phyloP scores from a whole-genome alignment of 2,113 vertebrate genomes.

The Tupaia tana region DNA sequence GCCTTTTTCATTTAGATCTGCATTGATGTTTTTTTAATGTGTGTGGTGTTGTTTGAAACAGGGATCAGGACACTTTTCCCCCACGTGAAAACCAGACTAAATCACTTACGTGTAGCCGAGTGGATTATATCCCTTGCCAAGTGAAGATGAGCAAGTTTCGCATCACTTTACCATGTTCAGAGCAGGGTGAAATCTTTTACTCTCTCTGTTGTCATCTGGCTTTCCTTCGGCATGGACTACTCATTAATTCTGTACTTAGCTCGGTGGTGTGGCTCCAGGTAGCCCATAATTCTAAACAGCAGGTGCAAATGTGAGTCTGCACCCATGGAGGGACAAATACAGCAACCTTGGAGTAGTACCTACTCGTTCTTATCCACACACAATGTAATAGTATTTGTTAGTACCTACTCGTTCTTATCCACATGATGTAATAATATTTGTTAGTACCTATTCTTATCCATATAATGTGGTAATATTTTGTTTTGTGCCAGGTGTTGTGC shows the following conservation, averaged over 20 bases:
- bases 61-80: not conserved
- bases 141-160: not conserved
- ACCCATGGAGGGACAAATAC: not conserved
- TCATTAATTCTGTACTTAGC: conserved; percentile 9
- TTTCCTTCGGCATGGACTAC: not conserved
- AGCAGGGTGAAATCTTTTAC: not conserved
- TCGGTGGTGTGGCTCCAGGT: not conserved
- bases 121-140: not conserved
- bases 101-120: not conserved
- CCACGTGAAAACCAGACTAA: not conserved
- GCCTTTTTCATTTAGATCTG: not conserved
- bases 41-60: not conserved
- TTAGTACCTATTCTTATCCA: not conserved
- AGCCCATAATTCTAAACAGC: not conserved
- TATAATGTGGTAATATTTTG: not conserved
- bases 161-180: not conserved
- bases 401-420: not conserved
- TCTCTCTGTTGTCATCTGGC: not conserved
- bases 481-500: not conserved
- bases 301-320: conserved; percentile 24
- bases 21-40: not conserved
- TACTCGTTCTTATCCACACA: not conserved
- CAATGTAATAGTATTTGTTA: not conserved
- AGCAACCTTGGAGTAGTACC: not conserved
- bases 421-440: not conserved